Conservation (phyloP, 2,797 vertebrate species). For the Furcifer pardalis region DNA sequence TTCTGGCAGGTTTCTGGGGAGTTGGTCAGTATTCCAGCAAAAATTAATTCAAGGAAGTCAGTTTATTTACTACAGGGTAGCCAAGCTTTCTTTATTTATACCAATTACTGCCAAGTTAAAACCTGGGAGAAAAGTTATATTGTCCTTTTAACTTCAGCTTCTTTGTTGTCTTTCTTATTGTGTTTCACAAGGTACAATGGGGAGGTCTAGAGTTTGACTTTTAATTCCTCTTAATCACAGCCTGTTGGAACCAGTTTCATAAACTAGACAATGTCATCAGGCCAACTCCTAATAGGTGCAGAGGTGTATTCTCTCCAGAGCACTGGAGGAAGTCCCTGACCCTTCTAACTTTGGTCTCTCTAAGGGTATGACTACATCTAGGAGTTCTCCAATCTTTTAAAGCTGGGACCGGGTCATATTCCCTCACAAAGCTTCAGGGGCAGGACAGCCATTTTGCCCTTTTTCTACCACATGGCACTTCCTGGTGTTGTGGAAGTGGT, state of each 20-base stretch:
- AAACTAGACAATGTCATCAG: not conserved
- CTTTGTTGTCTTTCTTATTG: not conserved
- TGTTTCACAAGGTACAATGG: not conserved
- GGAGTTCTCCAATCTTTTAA: no score
- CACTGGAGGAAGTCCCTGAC: not conserved
- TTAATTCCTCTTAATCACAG: not conserved
- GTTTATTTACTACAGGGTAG: slow-evolving; percentile 1
- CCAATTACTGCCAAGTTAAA: not conserved
- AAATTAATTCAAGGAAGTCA: slow-evolving; percentile 25
- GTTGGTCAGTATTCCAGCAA: slow-evolving; percentile 30
- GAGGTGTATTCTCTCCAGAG: not conserved
- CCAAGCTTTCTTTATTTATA: slow-evolving; percentile 39
- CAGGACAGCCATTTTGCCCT: no score
- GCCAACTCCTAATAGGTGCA: not conserved
- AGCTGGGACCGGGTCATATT: no score
- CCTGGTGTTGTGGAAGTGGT: no score
- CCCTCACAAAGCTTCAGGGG: no score
- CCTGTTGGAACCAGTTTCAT: not conserved
- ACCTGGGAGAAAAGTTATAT: not conserved
- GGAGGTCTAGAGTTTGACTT: not conserved
- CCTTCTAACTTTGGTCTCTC: no score
- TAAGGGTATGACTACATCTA: no score
- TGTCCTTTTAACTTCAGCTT: slow-evolving; percentile 15
- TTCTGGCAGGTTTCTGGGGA: slow-evolving; percentile 49
- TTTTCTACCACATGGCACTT: no score